Base-by-base conservation (phyloP, 2,797 vertebrate genomes). In the Alectoris magna region DNA sequence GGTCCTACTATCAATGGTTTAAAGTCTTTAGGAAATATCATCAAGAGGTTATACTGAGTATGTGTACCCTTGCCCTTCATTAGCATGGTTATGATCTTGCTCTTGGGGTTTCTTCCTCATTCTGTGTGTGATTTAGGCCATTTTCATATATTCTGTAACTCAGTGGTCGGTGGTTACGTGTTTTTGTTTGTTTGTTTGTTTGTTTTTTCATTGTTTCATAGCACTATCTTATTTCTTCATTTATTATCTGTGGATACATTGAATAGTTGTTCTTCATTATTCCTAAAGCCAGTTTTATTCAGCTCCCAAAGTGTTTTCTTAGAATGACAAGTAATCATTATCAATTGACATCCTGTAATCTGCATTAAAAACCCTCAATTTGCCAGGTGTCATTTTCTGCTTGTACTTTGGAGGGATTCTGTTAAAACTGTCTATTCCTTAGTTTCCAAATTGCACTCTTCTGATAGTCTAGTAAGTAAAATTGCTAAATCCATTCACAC, bases 381-480 rank as follows among this genome's bases (percentile, higher is more conserved):
- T 31, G 19, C 17, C 21, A 62, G 29, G 10, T 18, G 19, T 58
- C n/a, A 58, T 46, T 38, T 76, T 81, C 27, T 63, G 51, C 26
- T 41, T 72, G 14, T 36, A 51, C 5, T 85, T 81, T 29, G 59
- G 44, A 53, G 34, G 10, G 13, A 5, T 62, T 13, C 10, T 67
- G 17, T 56, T 71, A 67, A 48, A 84, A 49, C 8, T 55, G 19
- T 4, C 8, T 18, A 31, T 53, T 64, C 34, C 43, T 43, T 23
- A 56, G 5, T 36, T 75, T 88, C 53, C 34, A 60, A 15, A 22
- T 26, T 38, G 9, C 15, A 21, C 21, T 56, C 1, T 82, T 4
- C 23, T 79, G n/a, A n/a, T 1, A 62, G 34, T 6, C 4, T 58
- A 27, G 10, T 7, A 27, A 26, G 3, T n/a, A 0, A 41, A 43